Evolutionary conservation across 2,113 vertebrate species (phyloP).

Genomic region (Poeciliopsis occidentalis): DNA sequence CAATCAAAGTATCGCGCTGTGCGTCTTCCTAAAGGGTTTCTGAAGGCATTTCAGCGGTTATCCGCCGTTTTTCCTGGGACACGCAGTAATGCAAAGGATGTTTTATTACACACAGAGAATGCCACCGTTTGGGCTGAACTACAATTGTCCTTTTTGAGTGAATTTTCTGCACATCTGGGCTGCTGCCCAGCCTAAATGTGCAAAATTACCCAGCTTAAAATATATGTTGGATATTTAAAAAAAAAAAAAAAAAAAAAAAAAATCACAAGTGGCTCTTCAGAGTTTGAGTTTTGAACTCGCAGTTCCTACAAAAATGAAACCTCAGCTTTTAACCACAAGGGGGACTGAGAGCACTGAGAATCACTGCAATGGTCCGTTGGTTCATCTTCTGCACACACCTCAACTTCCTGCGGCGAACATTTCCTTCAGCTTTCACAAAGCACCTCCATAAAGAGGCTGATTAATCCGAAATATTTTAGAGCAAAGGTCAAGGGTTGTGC

Average conservation of each 20-base stretch:
- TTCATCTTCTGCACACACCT: constrained; percentile 13
- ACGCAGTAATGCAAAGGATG: neutral
- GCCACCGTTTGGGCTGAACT: neutral
- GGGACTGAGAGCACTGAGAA: constrained; percentile 72
- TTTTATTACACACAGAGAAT: neutral
- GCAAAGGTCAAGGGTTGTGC: constrained; percentile 7
- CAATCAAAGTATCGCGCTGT: constrained; percentile 5
- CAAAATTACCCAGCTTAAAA: neutral
- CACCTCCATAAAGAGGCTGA: neutral
- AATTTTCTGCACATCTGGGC: neutral
- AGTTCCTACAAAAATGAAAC: constrained; percentile 5
- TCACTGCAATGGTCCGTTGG: constrained; percentile 12
- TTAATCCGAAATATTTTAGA: constrained; percentile 1
- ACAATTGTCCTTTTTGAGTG: neutral
- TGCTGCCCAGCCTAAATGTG: neutral
- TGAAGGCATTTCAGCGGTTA: neutral
- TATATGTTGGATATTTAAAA: neutral
- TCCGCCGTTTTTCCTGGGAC: constrained; percentile 1
- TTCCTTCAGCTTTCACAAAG: neutral
- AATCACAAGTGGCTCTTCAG: neutral
- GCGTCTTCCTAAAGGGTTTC: constrained; percentile 4
- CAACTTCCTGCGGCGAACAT: neutral
- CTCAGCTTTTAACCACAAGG: constrained; percentile 62
- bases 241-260: no score
- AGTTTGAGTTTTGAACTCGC: constrained; percentile 12